Conservation (phyloP, 2,888 invertebrate genomes). For the Polyommatus iphigenia region DNA sequence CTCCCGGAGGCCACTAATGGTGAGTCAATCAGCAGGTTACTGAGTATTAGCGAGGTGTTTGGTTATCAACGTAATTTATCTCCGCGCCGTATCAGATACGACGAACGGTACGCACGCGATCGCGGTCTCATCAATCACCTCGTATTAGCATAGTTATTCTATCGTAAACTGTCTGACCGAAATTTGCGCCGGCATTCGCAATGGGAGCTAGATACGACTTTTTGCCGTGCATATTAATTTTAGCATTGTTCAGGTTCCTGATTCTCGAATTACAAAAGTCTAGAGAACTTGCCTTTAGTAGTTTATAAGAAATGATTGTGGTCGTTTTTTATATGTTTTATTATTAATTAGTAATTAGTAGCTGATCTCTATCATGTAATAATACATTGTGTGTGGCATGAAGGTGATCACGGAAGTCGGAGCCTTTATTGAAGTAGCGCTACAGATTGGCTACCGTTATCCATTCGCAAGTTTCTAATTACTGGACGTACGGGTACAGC, state of each 20-base stretch:
- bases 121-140: constrained; percentile 73
- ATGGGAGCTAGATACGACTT: constrained; percentile 7
- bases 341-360: background rate
- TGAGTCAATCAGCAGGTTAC: constrained; percentile 50
- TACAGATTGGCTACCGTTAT: constrained; percentile 68
- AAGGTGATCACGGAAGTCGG: constrained; percentile 45
- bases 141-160: constrained; percentile 12
- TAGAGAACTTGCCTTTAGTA: background rate
- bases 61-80: constrained; percentile 53
- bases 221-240: constrained; percentile 7
- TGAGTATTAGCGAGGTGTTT: constrained; percentile 23
- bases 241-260: constrained; percentile 2
- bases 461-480: constrained; percentile 69
- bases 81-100: constrained; percentile 69
- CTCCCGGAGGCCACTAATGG: constrained; percentile 62
- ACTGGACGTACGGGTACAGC: constrained; percentile 59
- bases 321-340: background rate
- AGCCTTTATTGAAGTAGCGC: constrained; percentile 51
- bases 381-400: constrained; percentile 24
- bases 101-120: constrained; percentile 72
- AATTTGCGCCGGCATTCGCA: constrained; percentile 13
- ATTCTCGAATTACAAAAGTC: background rate
- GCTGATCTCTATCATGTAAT: background rate
- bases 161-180: constrained; percentile 4
- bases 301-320: background rate